Conservation (phyloP, 2,797 vertebrate species). For the Tangara arthus region DNA sequence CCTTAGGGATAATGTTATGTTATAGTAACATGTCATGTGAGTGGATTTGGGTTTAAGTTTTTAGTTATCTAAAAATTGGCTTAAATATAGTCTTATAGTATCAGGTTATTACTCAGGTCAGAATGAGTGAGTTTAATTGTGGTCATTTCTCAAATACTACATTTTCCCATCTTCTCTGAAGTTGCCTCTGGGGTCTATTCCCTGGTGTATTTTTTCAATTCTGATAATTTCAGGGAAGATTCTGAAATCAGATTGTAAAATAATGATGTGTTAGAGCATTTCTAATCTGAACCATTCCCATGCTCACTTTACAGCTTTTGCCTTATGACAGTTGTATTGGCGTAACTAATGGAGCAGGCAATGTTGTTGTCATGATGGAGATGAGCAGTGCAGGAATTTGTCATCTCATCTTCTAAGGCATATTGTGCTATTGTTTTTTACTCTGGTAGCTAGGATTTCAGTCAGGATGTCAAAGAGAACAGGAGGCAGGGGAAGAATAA, state of each 20-base stretch:
- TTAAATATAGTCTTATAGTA: not conserved
- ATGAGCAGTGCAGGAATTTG: not conserved
- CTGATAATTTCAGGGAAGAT: not conserved
- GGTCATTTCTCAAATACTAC: not conserved
- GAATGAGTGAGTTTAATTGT: not conserved
- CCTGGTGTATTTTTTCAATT: not conserved
- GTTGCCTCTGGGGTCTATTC: not conserved
- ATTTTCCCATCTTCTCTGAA: not conserved
- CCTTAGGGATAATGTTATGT: not conserved
- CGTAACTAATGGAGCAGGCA: conserved; percentile 14
- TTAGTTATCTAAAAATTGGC: not conserved
- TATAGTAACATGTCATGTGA: not conserved
- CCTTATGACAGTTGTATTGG: not conserved
- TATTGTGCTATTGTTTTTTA: not conserved
- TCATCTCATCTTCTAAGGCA: not conserved
- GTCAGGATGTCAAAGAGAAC: not conserved
- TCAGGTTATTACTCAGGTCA: not conserved
- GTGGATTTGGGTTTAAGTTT: not conserved
- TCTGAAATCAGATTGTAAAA: not conserved
- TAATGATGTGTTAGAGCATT: not conserved
- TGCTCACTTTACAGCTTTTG: not conserved
- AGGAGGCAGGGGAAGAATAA: not conserved
- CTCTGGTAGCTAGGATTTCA: not conserved
- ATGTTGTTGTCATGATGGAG: not conserved
- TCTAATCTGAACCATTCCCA: not conserved